phyloP scores from a whole-genome alignment of 2,888 invertebrate species.

The Drosophila vallismaia region DNA sequence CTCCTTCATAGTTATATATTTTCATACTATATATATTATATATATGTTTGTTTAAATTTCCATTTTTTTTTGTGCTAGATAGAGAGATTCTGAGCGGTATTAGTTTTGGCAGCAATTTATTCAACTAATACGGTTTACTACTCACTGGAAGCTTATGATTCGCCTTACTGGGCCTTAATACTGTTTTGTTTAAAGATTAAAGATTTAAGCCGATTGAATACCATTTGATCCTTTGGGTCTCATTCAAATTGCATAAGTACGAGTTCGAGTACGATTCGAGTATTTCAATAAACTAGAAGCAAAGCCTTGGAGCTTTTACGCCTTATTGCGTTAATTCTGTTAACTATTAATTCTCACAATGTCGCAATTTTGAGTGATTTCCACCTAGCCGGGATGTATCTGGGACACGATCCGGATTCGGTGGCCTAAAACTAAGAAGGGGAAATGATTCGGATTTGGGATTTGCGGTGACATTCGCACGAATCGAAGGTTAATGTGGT shows the following conservation, averaged over 20 bases:
- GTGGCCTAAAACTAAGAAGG: constrained; percentile 22
- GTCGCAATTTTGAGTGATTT: constrained; percentile 10
- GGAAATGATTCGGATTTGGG: constrained; percentile 22
- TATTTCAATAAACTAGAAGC: constrained; percentile 9
- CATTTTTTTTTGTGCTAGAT: background rate
- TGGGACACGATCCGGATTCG: constrained; percentile 1
- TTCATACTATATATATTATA: background rate
- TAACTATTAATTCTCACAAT: constrained; percentile 11
- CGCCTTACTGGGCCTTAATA: background rate
- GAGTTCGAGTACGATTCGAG: background rate
- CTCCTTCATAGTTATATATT: background rate
- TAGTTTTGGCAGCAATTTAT: constrained; percentile 39
- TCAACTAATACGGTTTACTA: constrained; percentile 28
- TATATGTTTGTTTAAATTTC: constrained; percentile 4
- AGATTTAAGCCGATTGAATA: background rate
- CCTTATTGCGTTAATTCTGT: constrained; percentile 24
- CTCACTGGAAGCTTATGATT: constrained; percentile 10
- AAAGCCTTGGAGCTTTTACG: background rate
- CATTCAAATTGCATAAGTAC: constrained; percentile 1
- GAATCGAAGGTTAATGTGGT: constrained; percentile 21
- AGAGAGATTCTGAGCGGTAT: constrained; percentile 24
- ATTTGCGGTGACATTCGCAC: constrained; percentile 33
- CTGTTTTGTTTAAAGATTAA: background rate
- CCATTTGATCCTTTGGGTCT: background rate
- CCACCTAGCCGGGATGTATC: constrained; percentile 9